A percentile compares a stretch with the other conserved stretches of the same genome.
Conservation (phyloP, 2,888 invertebrate species). For the Cephus nigrinus region DNA sequence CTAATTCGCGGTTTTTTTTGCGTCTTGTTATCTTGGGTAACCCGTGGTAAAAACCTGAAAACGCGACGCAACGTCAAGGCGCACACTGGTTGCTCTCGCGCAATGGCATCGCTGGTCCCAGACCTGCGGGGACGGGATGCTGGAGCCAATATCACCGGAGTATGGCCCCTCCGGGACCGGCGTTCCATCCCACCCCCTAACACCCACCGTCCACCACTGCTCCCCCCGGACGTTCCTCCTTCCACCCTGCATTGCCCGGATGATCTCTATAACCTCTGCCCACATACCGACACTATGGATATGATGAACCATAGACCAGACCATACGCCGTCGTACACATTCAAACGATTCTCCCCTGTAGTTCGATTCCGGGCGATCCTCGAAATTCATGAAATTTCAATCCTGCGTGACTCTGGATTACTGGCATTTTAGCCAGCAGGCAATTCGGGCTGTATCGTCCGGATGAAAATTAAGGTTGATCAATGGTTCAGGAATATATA, state of each 20-base stretch:
- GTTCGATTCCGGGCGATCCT: not conserved
- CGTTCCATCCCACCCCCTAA: slow-evolving; percentile 11
- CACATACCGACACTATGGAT: slow-evolving; percentile 10
- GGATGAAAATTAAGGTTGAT: not conserved
- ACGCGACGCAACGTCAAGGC: not conserved
- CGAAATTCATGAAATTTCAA: slow-evolving; percentile 14
- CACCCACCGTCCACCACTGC: not conserved
- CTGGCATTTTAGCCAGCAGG: not conserved
- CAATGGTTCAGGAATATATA: not conserved
- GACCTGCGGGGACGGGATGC: slow-evolving; percentile 44
- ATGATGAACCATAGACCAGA: not conserved
- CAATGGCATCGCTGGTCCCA: slow-evolving; percentile 18
- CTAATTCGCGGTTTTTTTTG: not conserved
- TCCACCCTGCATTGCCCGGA: slow-evolving; percentile 1
- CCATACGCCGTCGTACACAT: slow-evolving; percentile 11
- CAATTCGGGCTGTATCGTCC: not conserved
- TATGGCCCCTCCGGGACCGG: slow-evolving; percentile 49
- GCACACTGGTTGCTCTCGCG: slow-evolving; percentile 7
- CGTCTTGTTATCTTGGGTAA: not conserved
- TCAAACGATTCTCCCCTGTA: not conserved
- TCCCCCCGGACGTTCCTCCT: not conserved
- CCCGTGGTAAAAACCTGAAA: not conserved
- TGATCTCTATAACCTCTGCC: slow-evolving; percentile 19
- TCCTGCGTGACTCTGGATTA: not conserved
- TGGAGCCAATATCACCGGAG: slow-evolving; percentile 39